Conservation (phyloP, 1,140 invertebrate species). For the Drosophila arawakana region DNA sequence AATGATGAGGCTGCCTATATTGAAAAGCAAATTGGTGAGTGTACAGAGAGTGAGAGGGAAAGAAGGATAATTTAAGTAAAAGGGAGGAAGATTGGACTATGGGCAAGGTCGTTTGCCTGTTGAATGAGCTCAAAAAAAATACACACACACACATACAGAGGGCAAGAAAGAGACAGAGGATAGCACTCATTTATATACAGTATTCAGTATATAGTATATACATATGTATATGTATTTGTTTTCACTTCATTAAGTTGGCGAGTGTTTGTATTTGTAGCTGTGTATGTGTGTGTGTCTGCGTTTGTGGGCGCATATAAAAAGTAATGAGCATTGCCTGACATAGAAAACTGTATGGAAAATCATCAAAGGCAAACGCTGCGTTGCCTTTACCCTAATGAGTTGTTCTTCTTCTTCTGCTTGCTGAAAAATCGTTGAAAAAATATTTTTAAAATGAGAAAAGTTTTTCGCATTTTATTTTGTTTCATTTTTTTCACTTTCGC, state of each 20-base stretch:
- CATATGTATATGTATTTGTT: constrained; percentile 64
- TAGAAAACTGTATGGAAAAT: constrained; percentile 64
- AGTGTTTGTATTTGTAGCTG: constrained; percentile 15
- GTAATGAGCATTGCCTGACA: constrained; percentile 77
- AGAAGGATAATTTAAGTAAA: not conserved
- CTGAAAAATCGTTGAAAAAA: constrained; percentile 40
- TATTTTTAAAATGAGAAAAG: constrained; percentile 79
- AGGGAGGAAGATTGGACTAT: constrained; percentile 41
- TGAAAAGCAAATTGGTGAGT: constrained; percentile 92
- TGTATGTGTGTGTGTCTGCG: constrained; percentile 27
- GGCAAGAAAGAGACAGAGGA: constrained; percentile 1
- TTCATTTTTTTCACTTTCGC: too few relatives aligned
- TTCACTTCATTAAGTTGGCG: constrained; percentile 76
- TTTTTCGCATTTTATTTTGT: constrained; percentile 42
- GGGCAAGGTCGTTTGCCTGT: constrained; percentile 77
- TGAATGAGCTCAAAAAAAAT: constrained; percentile 56
- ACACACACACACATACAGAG: constrained; percentile 24
- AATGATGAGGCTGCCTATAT: constrained; percentile 96
- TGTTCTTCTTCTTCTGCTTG: constrained; percentile 53
- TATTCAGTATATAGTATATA: constrained; percentile 6
- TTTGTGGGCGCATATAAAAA: constrained; percentile 62
- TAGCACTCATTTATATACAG: constrained; percentile 29
- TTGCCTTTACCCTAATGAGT: constrained; percentile 77
- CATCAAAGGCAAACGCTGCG: constrained; percentile 68
- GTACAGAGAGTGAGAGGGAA: not conserved